phyloP scores from a whole-genome alignment of 2,113 vertebrate genomes.

The Oryzias melastigma region DNA sequence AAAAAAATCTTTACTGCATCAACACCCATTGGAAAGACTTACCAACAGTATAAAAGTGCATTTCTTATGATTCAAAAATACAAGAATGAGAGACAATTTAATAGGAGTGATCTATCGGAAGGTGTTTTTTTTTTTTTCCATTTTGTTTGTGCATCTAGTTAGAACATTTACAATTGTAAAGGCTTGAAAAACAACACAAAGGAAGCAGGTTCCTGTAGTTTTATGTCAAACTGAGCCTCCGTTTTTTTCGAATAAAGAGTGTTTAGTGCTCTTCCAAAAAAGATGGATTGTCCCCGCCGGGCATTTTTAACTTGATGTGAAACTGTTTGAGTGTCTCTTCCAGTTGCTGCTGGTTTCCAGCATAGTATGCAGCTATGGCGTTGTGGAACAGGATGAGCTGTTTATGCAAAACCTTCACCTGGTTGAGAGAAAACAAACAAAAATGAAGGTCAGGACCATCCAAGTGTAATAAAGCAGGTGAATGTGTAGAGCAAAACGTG shows the following conservation, averaged over 20 bases:
- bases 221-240: conserved; percentile 31
- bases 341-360: conserved; percentile 97
- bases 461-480: not conserved
- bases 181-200: conserved; percentile 42
- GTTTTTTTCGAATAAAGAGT: not conserved
- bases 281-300: conserved; percentile 90
- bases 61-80: conserved; percentile 47
- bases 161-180: conserved; percentile 42
- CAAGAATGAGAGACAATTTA: conserved; percentile 7
- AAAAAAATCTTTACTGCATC: conserved; percentile 42
- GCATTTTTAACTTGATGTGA: conserved; percentile 98
- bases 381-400: conserved; percentile 98
- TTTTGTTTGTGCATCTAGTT: conserved; percentile 25
- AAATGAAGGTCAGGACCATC: not conserved
- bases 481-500: not conserved
- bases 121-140: not conserved
- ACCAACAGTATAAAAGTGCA: conserved; percentile 66
- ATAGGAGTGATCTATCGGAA: conserved; percentile 19
- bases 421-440: conserved; percentile 17
- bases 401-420: conserved; percentile 98
- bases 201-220: conserved; percentile 37
- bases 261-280: conserved; percentile 95
- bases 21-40: conserved; percentile 24
- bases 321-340: conserved; percentile 98
- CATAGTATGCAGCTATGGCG: conserved; percentile 93